A percentile compares a stretch with the other conserved stretches of the same genome.
Evolutionary conservation across 2,888 invertebrate species (phyloP).

Genomic region (Rotaria socialis): DNA sequence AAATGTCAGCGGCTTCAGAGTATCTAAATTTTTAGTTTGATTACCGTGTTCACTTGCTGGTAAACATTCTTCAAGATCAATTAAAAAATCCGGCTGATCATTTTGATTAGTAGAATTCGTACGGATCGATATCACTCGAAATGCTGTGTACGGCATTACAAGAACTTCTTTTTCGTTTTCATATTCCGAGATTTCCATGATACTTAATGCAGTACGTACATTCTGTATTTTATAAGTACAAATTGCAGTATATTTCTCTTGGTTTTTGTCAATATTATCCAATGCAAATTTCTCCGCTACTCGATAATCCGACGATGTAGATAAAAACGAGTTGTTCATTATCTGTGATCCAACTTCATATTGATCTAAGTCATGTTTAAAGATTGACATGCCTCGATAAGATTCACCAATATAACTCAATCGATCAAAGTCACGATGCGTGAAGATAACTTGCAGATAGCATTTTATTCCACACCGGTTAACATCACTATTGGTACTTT

Average conservation of each 20-base stretch:
- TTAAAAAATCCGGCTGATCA: neutral
- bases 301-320: neutral
- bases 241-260: neutral
- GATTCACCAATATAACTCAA: neutral
- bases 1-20: neutral
- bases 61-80: neutral
- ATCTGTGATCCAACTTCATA: conserved; percentile 16
- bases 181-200: neutral
- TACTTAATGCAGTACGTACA: neutral
- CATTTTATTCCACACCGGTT: conserved; percentile 9
- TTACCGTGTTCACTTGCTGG: neutral
- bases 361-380: neutral
- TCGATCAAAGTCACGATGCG: neutral
- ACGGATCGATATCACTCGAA: neutral
- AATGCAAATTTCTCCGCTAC: neutral
- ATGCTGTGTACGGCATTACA: neutral
- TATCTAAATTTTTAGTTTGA: neutral
- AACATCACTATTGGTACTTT: neutral
- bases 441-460: neutral
- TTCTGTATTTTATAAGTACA: neutral
- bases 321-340: conserved; percentile 5
- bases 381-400: neutral
- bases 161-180: neutral
- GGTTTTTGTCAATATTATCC: neutral
- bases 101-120: neutral